Evolutionary conservation across 2,113 vertebrate species (phyloP), one percentile per base, ranked within the genome.

Genomic region (Ploceus nigricollis): DNA sequence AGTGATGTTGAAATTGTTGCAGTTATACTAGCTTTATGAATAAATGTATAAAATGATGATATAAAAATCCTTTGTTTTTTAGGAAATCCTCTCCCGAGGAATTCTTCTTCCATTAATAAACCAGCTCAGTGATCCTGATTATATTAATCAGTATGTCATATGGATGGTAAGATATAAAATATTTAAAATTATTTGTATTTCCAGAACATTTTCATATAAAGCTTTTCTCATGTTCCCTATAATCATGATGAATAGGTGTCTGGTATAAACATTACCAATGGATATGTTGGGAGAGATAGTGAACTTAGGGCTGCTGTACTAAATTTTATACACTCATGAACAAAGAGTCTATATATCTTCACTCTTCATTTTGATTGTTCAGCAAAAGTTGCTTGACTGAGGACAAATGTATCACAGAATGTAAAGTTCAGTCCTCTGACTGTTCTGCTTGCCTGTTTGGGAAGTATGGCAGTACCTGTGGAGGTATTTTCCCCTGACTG

Each of bases 101-200:
- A 98, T 99, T 97, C 98, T 99, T 94, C 99, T 99, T 98, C 99
- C 99, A 94, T 98, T 99, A 97, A 99, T 99, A 98, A 99, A 99
- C 98, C 99, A 99, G 98, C 99, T 99, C 96, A 99, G 99, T 97
- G 99, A 99, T 98, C 99, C 99, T 93, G 99, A 99, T 98, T 99
- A 99, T 98, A 99, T 99, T 98, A 99, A 99, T 98, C 99, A 99
- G 97, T 99, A 99, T 98, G 98, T 99, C 97, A 99, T 99, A 98
- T 99, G 99, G 99, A 99, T 99, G 99, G 99, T 99, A 98, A 98
- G 99, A 56, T 72, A 82, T 90, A 40, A 83, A 73, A 87, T 86
- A 18, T 75, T 87, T 66, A 13, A 87, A 54, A 57, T 85, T 2
- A 64, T 13, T 60, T 14, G 1, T 65, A 20, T 90, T 82, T 95